Evolutionary conservation across 2,888 invertebrate species (phyloP).

Genomic region (Drosophila merina): DNA sequence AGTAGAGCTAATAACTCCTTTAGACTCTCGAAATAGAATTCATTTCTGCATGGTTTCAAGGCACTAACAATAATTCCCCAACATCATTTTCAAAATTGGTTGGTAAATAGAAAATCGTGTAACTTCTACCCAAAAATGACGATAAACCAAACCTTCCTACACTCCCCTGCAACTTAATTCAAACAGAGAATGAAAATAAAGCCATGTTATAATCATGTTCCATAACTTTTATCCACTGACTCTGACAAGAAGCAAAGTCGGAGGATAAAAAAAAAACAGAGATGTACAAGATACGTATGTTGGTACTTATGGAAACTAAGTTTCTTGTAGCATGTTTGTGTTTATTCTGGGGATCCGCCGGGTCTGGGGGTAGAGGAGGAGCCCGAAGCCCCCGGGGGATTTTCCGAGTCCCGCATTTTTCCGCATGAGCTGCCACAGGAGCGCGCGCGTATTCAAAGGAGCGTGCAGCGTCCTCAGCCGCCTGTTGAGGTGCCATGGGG

Average conservation of each 20-base stretch:
- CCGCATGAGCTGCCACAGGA: constrained; percentile 60
- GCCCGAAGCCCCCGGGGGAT: constrained; percentile 15
- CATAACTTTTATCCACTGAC: constrained; percentile 1
- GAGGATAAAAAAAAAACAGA: too few species aligned
- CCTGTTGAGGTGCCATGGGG: constrained; percentile 57
- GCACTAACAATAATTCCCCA: too few species aligned
- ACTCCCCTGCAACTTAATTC: background rate
- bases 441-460: constrained; percentile 58
- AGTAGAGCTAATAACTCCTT: too few species aligned
- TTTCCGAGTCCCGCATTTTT: constrained; percentile 68
- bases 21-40: too few species aligned
- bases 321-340: background rate
- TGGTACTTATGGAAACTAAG: background rate
- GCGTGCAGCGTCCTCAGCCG: constrained; percentile 37
- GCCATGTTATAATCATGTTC: constrained; percentile 2
- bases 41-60: too few species aligned
- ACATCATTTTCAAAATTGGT: too few species aligned
- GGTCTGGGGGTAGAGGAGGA: constrained; percentile 8
- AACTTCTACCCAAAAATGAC: background rate
- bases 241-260: background rate
- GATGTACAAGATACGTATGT: too few species aligned
- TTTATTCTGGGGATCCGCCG: constrained; percentile 33
- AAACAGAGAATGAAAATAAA: background rate
- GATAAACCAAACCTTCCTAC: background rate
- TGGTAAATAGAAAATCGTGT: too few species aligned